Percentiles rank a stretch among this genome's conserved stretches.
Conservation (phyloP, 2,113 vertebrate genomes). For the Tupaia chinensis region DNA sequence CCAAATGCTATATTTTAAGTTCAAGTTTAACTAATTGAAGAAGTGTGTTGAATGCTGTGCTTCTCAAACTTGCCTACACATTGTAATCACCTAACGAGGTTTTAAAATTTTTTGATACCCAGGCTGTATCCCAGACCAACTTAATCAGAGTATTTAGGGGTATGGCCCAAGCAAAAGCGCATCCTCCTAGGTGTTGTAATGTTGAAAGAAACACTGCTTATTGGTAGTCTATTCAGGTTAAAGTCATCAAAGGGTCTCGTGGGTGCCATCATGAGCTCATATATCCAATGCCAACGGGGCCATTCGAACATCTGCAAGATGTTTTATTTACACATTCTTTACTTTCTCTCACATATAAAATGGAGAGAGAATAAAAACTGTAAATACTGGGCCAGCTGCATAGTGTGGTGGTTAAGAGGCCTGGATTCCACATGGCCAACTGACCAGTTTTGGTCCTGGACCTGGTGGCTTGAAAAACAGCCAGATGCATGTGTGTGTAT, state of each 20-base stretch:
- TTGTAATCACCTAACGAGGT: neutral
- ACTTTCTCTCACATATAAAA: neutral
- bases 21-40: neutral
- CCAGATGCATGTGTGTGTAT: too few species aligned
- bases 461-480: too few species aligned
- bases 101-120: neutral
- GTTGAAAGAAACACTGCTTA: neutral
- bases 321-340: neutral
- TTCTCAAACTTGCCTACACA: neutral
- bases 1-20: neutral
- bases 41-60: neutral
- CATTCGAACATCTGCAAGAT: neutral
- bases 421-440: too few species aligned
- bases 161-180: neutral
- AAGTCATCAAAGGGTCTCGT: neutral
- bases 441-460: too few species aligned
- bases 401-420: too few species aligned
- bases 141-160: neutral
- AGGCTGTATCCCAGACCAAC: neutral
- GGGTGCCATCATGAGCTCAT: neutral
- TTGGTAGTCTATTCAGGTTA: neutral
- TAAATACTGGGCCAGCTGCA: too few species aligned
- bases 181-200: neutral
- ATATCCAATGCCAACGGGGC: neutral
- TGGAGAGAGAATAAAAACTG: too few species aligned